Conservation (phyloP, 2,797 vertebrate species). For the Sebastes trivittatus region DNA sequence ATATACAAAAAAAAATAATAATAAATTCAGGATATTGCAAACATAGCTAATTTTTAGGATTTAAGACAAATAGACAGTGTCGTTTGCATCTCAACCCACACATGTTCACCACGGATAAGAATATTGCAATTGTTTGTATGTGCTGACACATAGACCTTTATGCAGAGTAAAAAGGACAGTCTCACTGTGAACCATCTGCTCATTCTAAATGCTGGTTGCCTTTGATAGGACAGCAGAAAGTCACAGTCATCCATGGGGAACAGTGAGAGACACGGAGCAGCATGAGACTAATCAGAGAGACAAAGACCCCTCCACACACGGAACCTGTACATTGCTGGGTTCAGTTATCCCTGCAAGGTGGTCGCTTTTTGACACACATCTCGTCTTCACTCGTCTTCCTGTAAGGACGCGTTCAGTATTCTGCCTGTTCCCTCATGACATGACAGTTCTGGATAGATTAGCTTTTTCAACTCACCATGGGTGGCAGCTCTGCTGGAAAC, state of each 20-base stretch:
- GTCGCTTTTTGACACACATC: not conserved
- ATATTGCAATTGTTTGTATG: not conserved
- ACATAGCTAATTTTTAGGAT: not conserved
- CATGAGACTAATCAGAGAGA: constrained; percentile 31
- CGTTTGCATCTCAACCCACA: not conserved
- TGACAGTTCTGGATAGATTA: constrained; percentile 36
- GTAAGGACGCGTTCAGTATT: not conserved
- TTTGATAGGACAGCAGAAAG: constrained; percentile 49
- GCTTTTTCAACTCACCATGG: constrained; percentile 10
- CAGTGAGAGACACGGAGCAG: constrained; percentile 40
- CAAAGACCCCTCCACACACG: constrained; percentile 12
- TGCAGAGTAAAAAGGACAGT: constrained; percentile 29
- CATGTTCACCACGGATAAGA: not conserved
- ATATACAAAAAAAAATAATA: too few species aligned
- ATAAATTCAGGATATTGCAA: not conserved
- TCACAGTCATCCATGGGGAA: constrained; percentile 50
- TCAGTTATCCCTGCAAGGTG: constrained; percentile 2
- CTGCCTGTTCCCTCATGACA: constrained; percentile 27
- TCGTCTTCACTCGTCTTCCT: constrained; percentile 8
- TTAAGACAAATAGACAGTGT: not conserved
- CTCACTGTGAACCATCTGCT: constrained; percentile 65
- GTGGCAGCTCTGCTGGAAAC: constrained; percentile 29
- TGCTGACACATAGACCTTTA: constrained; percentile 35
- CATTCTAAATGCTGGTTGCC: constrained; percentile 40
- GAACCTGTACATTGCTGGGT: constrained; percentile 8